A percentile compares a stretch with the other conserved stretches of the same genome.
Conservation (phyloP, 2,113 vertebrate species). For the Leptodactylus fuscus region DNA sequence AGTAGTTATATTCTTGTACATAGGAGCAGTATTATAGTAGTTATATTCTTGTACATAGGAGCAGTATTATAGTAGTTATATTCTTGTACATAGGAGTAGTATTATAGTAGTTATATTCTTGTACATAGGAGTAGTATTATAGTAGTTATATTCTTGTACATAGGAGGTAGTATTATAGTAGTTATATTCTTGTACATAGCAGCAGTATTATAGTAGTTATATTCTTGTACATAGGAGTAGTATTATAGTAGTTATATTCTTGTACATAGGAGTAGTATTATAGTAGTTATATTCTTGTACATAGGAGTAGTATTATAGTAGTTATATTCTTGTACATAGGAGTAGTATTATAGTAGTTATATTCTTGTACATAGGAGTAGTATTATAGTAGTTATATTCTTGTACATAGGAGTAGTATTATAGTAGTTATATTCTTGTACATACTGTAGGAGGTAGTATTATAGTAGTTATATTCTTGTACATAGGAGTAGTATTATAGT, state of each 20-base stretch:
- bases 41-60: background rate
- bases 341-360: background rate
- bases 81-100: background rate
- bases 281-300: slow-evolving; percentile 2
- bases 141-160: slow-evolving; percentile 1
- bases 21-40: slow-evolving; percentile 6
- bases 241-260: background rate
- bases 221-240: background rate
- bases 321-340: background rate
- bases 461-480: slow-evolving; percentile 9
- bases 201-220: background rate
- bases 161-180: background rate
- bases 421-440: too few species aligned
- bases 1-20: background rate
- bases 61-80: slow-evolving; percentile 6
- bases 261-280: background rate
- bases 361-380: background rate
- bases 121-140: background rate
- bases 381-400: slow-evolving; percentile 10
- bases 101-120: background rate
- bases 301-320: background rate
- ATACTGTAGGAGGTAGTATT: too few species aligned
- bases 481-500: background rate
- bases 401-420: slow-evolving; percentile 7
- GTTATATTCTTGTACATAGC: background rate